Conservation (phyloP, 2,113 vertebrate species). For the Puntigrus tetrazona region DNA sequence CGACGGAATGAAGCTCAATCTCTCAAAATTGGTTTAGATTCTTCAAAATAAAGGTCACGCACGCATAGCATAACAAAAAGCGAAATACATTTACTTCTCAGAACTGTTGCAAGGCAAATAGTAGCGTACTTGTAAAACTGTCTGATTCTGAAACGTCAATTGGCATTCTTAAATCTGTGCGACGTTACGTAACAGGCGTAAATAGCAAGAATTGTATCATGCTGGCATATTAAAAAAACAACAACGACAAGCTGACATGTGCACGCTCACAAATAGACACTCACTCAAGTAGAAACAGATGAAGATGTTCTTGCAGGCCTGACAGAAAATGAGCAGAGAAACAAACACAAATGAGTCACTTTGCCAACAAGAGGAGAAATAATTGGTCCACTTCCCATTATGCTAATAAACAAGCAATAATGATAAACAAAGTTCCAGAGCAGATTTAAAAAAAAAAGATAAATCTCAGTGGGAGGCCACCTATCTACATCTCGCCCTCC, state of each 20-base stretch:
- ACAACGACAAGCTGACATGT: conserved; percentile 10
- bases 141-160: conserved; percentile 56
- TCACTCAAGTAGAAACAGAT: conserved; percentile 43
- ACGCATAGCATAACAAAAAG: conserved; percentile 25
- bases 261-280: conserved; percentile 34
- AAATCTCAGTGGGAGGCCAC: conserved; percentile 51
- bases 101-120: conserved; percentile 31
- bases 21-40: conserved; percentile 53
- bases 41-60: conserved; percentile 46
- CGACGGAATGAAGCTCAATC: conserved; percentile 56
- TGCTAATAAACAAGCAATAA: conserved; percentile 68
- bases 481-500: conserved; percentile 49
- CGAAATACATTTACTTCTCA: conserved; percentile 29
- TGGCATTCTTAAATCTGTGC: conserved; percentile 45
- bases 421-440: conserved; percentile 56
- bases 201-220: conserved; percentile 48
- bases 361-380: conserved; percentile 61
- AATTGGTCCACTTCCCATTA: conserved; percentile 65
- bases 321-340: conserved; percentile 55
- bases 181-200: conserved; percentile 53
- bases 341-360: conserved; percentile 60
- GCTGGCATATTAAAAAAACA: background rate
- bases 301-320: conserved; percentile 49
- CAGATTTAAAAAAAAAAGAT: conserved; percentile 34
- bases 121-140: conserved; percentile 37